Percentiles rank a stretch among this genome's conserved stretches.
Conservation (phyloP, 1,140 invertebrate species). For the Drosophila teissieri region DNA sequence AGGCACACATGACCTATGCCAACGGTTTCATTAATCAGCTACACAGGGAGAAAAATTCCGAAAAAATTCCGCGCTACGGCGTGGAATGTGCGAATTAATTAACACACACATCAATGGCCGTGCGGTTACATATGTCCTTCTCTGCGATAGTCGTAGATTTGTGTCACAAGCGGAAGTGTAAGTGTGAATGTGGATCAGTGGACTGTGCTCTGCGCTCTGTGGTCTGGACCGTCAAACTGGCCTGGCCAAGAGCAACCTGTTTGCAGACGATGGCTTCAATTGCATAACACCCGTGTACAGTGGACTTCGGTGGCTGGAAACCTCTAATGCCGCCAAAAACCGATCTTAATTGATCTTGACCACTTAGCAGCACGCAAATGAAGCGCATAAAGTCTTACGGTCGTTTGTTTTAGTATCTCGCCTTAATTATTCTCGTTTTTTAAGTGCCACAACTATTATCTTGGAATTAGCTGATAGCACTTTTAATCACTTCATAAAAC, state of each 20-base stretch:
- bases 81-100: constrained; percentile 39
- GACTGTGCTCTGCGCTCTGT: constrained; percentile 9
- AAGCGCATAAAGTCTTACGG: constrained; percentile 1
- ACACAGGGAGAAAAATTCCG: constrained; percentile 10
- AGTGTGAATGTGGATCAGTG: constrained; percentile 47
- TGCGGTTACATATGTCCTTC: constrained; percentile 42
- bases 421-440: constrained; percentile 12
- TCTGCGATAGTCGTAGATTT: constrained; percentile 3
- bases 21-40: constrained; percentile 52
- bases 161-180: constrained; percentile 48
- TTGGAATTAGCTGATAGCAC: neutral
- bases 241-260: constrained; percentile 42
- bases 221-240: constrained; percentile 31
- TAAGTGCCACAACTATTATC: neutral
- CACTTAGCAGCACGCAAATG: constrained; percentile 41
- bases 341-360: constrained; percentile 38
- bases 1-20: constrained; percentile 70
- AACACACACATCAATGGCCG: constrained; percentile 15
- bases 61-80: neutral
- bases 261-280: constrained; percentile 42
- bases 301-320: constrained; percentile 7
- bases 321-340: constrained; percentile 1
- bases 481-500: constrained; percentile 3
- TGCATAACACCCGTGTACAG: constrained; percentile 39
- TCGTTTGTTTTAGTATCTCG: constrained; percentile 1